Evolutionary conservation across 1,140 invertebrate species (phyloP).

Genomic region (Drosophila kepulauana): DNA sequence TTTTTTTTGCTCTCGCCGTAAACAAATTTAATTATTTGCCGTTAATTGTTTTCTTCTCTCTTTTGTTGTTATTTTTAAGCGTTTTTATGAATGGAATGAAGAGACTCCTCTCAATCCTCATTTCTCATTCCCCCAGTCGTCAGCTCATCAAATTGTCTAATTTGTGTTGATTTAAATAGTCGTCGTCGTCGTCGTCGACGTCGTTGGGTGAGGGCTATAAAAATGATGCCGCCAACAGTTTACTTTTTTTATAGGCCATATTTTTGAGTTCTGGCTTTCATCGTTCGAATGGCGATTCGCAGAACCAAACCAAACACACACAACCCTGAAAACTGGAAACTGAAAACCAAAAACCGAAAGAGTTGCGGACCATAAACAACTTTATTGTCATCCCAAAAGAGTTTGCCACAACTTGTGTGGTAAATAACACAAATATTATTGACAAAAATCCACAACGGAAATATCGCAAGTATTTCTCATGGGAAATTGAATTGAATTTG

Average conservation of each 20-base stretch:
- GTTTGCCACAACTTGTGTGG: slow-evolving; percentile 9
- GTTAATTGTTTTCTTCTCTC: slow-evolving; percentile 61
- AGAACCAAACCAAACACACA: neutral
- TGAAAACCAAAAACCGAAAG: too few relatives aligned
- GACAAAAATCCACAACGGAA: neutral
- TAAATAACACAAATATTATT: slow-evolving; percentile 5
- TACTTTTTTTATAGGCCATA: slow-evolving; percentile 48
- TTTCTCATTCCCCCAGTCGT: slow-evolving; percentile 4
- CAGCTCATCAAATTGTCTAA: slow-evolving; percentile 69
- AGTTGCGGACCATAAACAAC: slow-evolving; percentile 11
- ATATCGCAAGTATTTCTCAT: too few relatives aligned
- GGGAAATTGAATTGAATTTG: too few relatives aligned
- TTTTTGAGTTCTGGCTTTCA: slow-evolving; percentile 37
- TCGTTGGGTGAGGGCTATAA: slow-evolving; percentile 30
- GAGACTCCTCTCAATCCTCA: neutral
- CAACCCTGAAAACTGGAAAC: too few relatives aligned
- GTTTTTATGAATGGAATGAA: slow-evolving; percentile 36
- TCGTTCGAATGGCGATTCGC: slow-evolving; percentile 13
- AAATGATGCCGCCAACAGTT: slow-evolving; percentile 36
- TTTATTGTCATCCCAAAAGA: slow-evolving; percentile 19
- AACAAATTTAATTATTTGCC: slow-evolving; percentile 73
- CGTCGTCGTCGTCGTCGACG: slow-evolving; percentile 11
- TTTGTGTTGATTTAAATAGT: slow-evolving; percentile 71
- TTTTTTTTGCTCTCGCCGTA: slow-evolving; percentile 41
- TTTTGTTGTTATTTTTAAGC: slow-evolving; percentile 3